phyloP scores from a whole-genome alignment of 1,140 invertebrate species.

The Nomia melanderi region DNA sequence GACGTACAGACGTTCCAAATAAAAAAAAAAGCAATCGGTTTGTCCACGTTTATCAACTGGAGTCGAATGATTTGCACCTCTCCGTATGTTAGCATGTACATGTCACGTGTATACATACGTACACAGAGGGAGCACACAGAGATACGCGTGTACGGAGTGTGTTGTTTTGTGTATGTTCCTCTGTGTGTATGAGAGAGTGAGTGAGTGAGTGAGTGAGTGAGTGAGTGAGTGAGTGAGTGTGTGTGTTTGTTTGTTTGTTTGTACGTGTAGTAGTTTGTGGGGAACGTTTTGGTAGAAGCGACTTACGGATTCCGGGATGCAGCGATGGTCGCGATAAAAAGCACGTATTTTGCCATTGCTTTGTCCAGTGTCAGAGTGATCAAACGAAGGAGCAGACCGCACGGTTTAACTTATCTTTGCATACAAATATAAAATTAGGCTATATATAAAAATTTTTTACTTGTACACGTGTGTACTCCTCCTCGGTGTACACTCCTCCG shows the following conservation, averaged over 20 bases:
- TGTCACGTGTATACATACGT: slow-evolving; percentile 3
- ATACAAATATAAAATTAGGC: slow-evolving; percentile 77
- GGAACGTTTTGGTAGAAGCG: slow-evolving; percentile 30
- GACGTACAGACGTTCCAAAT: no score
- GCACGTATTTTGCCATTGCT: slow-evolving; percentile 21
- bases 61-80: no score
- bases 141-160: neutral
- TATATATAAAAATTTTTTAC: slow-evolving; percentile 72
- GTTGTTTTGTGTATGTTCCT: no score
- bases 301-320: slow-evolving; percentile 31
- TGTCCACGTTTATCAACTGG: neutral
- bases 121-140: slow-evolving; percentile 1
- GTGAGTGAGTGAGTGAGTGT: no score
- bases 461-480: slow-evolving; percentile 21
- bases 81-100: no score
- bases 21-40: no score
- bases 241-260: neutral
- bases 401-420: slow-evolving; percentile 60
- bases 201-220: no score
- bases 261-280: neutral
- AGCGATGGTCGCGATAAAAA: slow-evolving; percentile 40
- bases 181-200: no score
- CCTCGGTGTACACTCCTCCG: slow-evolving; percentile 33
- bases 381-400: slow-evolving; percentile 47
- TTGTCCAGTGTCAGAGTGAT: slow-evolving; percentile 16